Conservation (phyloP, 2,888 invertebrate species). For the Drosophila planitibia region DNA sequence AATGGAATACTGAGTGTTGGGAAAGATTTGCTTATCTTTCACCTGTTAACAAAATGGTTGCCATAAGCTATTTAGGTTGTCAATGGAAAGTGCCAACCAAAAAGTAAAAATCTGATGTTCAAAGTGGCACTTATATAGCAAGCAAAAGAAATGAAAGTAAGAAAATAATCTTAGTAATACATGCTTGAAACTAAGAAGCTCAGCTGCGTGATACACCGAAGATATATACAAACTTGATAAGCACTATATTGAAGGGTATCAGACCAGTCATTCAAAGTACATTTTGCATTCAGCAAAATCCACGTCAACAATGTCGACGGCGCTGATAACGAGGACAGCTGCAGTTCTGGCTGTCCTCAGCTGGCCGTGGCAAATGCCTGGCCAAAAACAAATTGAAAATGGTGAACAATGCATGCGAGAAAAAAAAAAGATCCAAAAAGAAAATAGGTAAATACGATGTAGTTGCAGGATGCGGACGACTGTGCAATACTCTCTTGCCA, state of each 20-base stretch:
- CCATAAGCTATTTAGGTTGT: slow-evolving; percentile 42
- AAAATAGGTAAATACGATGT: not conserved
- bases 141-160: not conserved
- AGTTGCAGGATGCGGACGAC: not conserved
- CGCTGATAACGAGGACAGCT: slow-evolving; percentile 58
- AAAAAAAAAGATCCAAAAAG: slow-evolving; percentile 5
- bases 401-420: slow-evolving; percentile 27
- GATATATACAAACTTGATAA: not conserved
- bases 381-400: slow-evolving; percentile 56
- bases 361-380: slow-evolving; percentile 53
- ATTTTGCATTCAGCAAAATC: slow-evolving; percentile 24
- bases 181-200: not conserved
- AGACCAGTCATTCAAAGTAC: slow-evolving; percentile 9
- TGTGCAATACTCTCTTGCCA: not conserved
- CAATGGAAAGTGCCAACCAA: slow-evolving; percentile 4
- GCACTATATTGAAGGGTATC: slow-evolving; percentile 4
- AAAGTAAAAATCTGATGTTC: not conserved
- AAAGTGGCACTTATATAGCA: slow-evolving; percentile 8
- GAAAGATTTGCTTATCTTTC: not conserved
- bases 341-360: slow-evolving; percentile 45
- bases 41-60: not conserved
- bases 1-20: not conserved
- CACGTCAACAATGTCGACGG: slow-evolving; percentile 18
- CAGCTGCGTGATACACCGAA: not conserved
- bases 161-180: slow-evolving; percentile 4